A percentile compares a stretch with the other conserved stretches of the same genome.
Evolutionary conservation across 2,797 vertebrate species (phyloP).

Genomic region (Adrianichthys oophorus): DNA sequence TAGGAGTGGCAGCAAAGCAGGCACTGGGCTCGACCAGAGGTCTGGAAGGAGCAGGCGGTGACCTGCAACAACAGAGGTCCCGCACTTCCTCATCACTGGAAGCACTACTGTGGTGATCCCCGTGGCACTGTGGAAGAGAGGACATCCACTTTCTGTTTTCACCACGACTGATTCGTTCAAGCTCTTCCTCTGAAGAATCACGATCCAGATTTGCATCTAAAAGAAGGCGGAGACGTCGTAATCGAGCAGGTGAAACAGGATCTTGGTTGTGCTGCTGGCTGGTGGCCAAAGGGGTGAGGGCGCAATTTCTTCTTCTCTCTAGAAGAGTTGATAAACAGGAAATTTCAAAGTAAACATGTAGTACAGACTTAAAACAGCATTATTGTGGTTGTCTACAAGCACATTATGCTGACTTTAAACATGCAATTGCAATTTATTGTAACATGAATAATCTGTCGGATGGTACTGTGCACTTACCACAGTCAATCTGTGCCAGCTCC

Average conservation of each 20-base stretch:
- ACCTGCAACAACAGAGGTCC: constrained; percentile 80
- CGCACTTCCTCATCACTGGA: constrained; percentile 93
- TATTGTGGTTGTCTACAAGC: neutral
- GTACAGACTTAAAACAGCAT: neutral
- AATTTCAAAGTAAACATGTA: constrained; percentile 19
- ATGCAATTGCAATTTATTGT: constrained; percentile 3
- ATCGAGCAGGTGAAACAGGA: constrained; percentile 77
- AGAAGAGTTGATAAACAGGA: constrained; percentile 19
- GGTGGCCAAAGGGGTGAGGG: constrained; percentile 86
- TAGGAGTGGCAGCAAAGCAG: constrained; percentile 73
- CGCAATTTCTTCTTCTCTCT: constrained; percentile 88
- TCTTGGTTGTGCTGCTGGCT: constrained; percentile 91
- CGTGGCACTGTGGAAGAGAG: constrained; percentile 69
- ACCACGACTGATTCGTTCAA: constrained; percentile 86
- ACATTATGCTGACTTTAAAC: constrained; percentile 1
- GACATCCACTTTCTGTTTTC: constrained; percentile 86
- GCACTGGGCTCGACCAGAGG: constrained; percentile 66
- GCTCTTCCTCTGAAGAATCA: constrained; percentile 90
- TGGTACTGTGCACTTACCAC: constrained; percentile 75
- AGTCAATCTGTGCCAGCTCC: constrained; percentile 92
- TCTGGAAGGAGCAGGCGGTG: constrained; percentile 40
- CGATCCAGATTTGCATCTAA: constrained; percentile 86
- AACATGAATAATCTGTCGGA: neutral
- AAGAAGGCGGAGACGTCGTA: constrained; percentile 82
- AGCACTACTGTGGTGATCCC: constrained; percentile 81